phyloP scores from a whole-genome alignment of 2,888 invertebrate species.

The Euclidia mi region DNA sequence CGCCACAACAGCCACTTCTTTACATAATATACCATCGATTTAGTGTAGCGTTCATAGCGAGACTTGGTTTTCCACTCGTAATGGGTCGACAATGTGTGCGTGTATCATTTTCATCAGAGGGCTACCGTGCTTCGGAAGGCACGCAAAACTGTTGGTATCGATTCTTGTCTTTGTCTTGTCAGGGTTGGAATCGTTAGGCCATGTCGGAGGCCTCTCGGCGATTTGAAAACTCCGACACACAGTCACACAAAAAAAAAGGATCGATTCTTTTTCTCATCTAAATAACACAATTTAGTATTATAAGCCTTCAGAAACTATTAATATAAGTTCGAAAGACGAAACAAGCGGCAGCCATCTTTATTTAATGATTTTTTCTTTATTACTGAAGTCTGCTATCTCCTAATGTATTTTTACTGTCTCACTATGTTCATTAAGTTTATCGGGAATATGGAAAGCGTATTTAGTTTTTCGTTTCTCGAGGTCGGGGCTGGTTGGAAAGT shows the following conservation, averaged over 20 bases:
- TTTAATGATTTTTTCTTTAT: slow-evolving; percentile 38
- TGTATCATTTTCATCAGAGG: no score
- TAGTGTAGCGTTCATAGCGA: no score
- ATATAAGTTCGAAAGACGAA: slow-evolving; percentile 50
- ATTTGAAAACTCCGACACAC: no score
- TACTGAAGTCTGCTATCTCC: slow-evolving; percentile 19
- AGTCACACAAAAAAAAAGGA: no score
- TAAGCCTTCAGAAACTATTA: slow-evolving; percentile 55
- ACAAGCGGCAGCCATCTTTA: slow-evolving; percentile 36
- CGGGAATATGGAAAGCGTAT: neutral
- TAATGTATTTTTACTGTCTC: slow-evolving; percentile 28
- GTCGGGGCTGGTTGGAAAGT: neutral
- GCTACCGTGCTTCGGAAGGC: no score
- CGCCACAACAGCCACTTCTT: slow-evolving; percentile 53
- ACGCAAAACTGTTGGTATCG: no score
- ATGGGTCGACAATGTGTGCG: no score
- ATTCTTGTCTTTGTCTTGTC: no score
- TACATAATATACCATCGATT: slow-evolving; percentile 51
- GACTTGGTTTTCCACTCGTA: no score
- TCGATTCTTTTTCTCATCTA: slow-evolving; percentile 54
- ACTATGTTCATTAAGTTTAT: neutral
- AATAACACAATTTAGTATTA: slow-evolving; percentile 63
- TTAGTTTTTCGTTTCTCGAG: neutral
- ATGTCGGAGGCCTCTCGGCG: no score
- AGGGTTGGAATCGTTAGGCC: no score